These are phyloP conservation scores for Calliscelio sp. DNA, from an alignment of 2,888 invertebrate genomes.

Conservation along the genomic window DNA sequence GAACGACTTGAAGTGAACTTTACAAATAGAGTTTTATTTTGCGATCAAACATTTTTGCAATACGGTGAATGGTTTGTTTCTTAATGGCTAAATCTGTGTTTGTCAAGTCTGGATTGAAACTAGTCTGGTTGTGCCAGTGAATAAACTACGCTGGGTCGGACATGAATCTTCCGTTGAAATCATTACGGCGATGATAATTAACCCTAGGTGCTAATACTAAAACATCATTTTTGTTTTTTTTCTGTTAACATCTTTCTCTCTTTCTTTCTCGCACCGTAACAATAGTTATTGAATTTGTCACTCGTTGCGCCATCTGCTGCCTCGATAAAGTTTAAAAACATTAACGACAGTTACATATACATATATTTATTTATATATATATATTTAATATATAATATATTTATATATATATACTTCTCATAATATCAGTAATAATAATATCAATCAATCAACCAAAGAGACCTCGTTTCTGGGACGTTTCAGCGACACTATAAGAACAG, in stretches of 20 bases:
- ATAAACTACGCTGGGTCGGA: conserved; percentile 47
- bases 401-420: conserved; percentile 48
- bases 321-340: conserved; percentile 84
- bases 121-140: conserved; percentile 54
- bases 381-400: conserved; percentile 77
- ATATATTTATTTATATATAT: conserved; percentile 73
- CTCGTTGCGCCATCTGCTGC: conserved; percentile 68
- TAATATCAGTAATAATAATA: conserved; percentile 48
- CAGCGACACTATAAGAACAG: conserved; percentile 4
- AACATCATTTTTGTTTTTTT: conserved; percentile 47
- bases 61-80: too few species aligned
- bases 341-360: conserved; percentile 81
- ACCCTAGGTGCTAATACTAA: conserved; percentile 63
- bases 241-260: conserved; percentile 51
- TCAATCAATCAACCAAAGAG: conserved; percentile 30
- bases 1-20: conserved; percentile 21
- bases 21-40: conserved; percentile 43
- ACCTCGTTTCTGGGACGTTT: conserved; percentile 18
- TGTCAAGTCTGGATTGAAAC: conserved; percentile 32
- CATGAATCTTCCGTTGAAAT: conserved; percentile 44
- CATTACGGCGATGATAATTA: conserved; percentile 52
- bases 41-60: conserved; percentile 14
- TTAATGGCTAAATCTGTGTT: conserved; percentile 31
- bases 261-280: conserved; percentile 52
- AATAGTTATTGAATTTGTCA: conserved; percentile 57